These are phyloP conservation scores for Leptarthrus brevirostris DNA, from an alignment of 2,888 invertebrate species.

Conservation along the genomic window DNA sequence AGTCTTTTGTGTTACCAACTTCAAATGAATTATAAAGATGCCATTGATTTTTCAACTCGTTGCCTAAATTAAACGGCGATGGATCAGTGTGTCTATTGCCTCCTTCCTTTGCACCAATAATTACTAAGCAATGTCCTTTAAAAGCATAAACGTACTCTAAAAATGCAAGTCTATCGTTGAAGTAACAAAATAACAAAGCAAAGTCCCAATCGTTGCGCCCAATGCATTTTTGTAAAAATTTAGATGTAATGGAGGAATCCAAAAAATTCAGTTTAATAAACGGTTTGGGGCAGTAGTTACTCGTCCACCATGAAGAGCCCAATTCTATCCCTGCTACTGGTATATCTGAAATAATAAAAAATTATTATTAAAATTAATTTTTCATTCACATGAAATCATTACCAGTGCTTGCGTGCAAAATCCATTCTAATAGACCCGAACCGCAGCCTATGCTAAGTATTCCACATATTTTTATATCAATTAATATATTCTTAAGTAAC, in stretches of 20 bases:
- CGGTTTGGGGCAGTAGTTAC: conserved; percentile 77
- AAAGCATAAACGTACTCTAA: conserved; percentile 74
- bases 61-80: conserved; percentile 73
- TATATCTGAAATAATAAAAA: conserved; percentile 66
- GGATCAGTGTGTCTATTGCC: conserved; percentile 78
- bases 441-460: conserved; percentile 83
- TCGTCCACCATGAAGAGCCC: conserved; percentile 84
- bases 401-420: conserved; percentile 76
- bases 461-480: conserved; percentile 66
- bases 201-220: conserved; percentile 57
- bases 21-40: conserved; percentile 70
- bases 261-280: conserved; percentile 76
- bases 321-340: conserved; percentile 78
- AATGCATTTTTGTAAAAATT: conserved; percentile 68
- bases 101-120: conserved; percentile 78
- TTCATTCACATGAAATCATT: conserved; percentile 49
- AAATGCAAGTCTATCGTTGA: conserved; percentile 79
- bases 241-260: conserved; percentile 61
- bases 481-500: conserved; percentile 70
- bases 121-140: conserved; percentile 74
- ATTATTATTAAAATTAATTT: background rate
- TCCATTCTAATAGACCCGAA: conserved; percentile 85
- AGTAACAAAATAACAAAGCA: conserved; percentile 83
- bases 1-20: conserved; percentile 74
- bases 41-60: conserved; percentile 69